Percentiles rank a stretch among this genome's conserved stretches.
These are phyloP conservation scores for Callaeas wilsoni DNA, from an alignment of 2,113 vertebrate genomes.

Conservation along the genomic window DNA sequence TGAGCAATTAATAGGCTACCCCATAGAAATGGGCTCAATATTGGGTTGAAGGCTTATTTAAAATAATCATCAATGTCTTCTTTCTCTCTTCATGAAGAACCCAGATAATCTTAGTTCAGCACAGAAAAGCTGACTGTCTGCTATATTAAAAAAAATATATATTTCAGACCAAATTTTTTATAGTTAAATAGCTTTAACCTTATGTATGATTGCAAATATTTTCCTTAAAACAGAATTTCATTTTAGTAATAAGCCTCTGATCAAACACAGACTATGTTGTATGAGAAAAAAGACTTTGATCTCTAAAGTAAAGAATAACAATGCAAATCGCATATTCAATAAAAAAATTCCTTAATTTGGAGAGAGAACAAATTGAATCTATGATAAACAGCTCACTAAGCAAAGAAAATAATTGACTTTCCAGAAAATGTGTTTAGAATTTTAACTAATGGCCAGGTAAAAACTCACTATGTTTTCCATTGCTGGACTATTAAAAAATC, in stretches of 20 bases:
- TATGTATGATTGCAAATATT: background rate
- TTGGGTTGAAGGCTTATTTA: background rate
- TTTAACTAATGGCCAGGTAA: background rate
- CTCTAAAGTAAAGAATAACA: background rate
- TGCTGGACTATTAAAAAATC: background rate
- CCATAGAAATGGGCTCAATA: background rate
- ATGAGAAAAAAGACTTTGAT: background rate
- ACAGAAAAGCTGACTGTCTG: background rate
- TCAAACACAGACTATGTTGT: background rate
- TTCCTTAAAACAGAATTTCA: background rate
- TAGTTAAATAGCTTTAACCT: background rate
- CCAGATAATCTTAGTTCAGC: background rate
- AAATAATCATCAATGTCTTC: background rate
- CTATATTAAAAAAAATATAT: background rate
- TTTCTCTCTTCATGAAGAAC: background rate
- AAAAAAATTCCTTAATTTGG: background rate
- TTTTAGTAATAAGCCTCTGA: background rate
- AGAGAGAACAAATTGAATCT: background rate
- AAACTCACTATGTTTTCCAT: background rate
- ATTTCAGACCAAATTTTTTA: background rate
- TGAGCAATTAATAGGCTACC: background rate
- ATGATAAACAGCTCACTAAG: background rate
- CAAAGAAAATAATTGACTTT: background rate
- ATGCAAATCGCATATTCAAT: background rate
- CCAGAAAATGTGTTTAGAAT: background rate